Evolutionary conservation across 1,140 invertebrate species (phyloP), one percentile per base, ranked within the genome.

Genomic region (Pseudomyrmex pallidus): DNA sequence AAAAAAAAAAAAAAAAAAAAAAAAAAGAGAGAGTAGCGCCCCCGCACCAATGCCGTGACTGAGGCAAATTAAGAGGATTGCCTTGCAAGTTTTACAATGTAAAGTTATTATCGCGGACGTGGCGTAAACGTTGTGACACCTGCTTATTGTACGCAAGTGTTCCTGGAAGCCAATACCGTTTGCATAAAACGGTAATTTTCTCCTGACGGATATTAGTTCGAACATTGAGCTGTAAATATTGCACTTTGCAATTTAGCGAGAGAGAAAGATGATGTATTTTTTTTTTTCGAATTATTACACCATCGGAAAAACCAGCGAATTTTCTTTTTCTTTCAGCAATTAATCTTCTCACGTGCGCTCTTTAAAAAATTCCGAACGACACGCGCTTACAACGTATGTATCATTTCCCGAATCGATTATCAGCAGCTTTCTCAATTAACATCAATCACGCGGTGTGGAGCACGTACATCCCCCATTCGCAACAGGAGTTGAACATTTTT

Each of bases 41-140:
- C 54, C 70, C 54, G 22, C 25, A 35, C 20, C 35, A 20, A 7
- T 80, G 76, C 44, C 76, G 76, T 80, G 76, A 80, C 76, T 72
- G 44, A 35, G 46, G 54, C 66, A 59, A 80, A 80, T 80, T 80
- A 80, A 61, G 61, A 80, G 76, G 66, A 80, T 80, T 50, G 76
- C 17, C 54, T 80, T 12, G 66, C 66, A 17, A 80, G 76, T 72
- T 72, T 72, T 80, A 80, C 66, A 80, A 80, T 80, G 66, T 80
- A 72, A 80, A 80, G 76, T 80, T 72, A 78, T 78, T 78, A 80
- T 80, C 64, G 76, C 66, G 66, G 35, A 61, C 56, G 54, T 50
- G 76, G 20, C 46, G 66, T 72, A 80, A 80, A 72, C 64, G 76
- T 80, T 72, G 67, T 72, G 76, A 80, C 76, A 80, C 76, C 66